These are phyloP conservation scores for Odontophorus gujanensis DNA, from an alignment of 2,113 vertebrate species.

Conservation along the genomic window DNA sequence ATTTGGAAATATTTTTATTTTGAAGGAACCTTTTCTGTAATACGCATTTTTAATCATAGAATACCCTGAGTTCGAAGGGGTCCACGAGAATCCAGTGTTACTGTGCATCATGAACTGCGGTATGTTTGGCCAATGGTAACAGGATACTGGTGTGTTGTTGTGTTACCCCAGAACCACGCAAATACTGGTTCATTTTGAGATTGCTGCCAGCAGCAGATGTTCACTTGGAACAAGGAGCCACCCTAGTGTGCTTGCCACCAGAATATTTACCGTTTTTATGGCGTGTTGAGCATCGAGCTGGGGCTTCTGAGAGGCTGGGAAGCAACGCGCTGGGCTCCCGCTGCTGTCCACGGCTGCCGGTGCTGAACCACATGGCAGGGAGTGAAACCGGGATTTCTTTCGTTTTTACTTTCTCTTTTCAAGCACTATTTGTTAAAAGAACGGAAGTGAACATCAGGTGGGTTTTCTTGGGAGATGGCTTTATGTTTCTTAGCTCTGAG, in stretches of 20 bases:
- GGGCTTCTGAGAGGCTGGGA: background rate
- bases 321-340: background rate
- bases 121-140: background rate
- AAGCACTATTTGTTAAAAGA: background rate
- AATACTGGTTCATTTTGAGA: background rate
- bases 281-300: background rate
- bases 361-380: background rate
- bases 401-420: background rate
- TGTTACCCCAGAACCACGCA: background rate
- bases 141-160: background rate
- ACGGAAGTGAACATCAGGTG: background rate
- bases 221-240: background rate
- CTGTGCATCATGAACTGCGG: fast-evolving
- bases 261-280: background rate
- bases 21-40: background rate
- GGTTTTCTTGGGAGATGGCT: background rate
- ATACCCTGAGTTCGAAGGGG: background rate
- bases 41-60: background rate
- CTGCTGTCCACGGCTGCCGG: background rate
- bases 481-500: background rate
- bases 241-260: background rate
- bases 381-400: background rate
- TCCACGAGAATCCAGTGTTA: background rate
- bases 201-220: background rate
- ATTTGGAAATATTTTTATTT: background rate